Percentiles rank a stretch among this genome's conserved stretches.
Conservation (phyloP, 1,140 invertebrate species). For the Diplogasteroides magnus region DNA sequence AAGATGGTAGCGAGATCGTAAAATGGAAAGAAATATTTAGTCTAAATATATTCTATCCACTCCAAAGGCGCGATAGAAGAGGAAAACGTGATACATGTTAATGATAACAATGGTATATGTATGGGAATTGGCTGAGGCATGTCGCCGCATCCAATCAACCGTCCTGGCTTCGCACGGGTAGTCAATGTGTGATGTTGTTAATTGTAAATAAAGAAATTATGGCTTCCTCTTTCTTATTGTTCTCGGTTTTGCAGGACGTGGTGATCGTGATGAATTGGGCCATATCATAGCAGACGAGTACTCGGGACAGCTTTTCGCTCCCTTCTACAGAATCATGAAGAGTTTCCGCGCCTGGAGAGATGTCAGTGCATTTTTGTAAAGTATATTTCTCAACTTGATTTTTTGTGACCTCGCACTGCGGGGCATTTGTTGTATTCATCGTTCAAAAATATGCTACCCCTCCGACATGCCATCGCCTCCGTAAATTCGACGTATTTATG, state of each 20-base stretch:
- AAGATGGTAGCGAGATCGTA: no score
- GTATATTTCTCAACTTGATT: background rate
- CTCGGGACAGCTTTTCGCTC: slow-evolving; percentile 33
- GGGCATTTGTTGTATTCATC: background rate
- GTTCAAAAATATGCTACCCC: background rate
- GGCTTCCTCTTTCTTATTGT: no score
- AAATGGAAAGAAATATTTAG: no score
- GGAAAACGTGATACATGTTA: no score
- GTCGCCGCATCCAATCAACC: background rate
- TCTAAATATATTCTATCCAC: no score
- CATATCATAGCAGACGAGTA: slow-evolving; percentile 37
- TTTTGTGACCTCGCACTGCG: background rate
- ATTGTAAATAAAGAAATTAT: background rate
- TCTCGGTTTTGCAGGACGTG: slow-evolving; percentile 18
- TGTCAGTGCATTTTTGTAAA: slow-evolving; percentile 23
- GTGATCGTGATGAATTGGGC: slow-evolving; percentile 38
- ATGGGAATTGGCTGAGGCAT: background rate
- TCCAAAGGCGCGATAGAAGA: no score
- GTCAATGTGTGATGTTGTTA: background rate
- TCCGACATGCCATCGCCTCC: background rate
- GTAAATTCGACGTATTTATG: background rate
- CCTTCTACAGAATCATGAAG: slow-evolving; percentile 42
- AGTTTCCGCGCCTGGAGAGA: slow-evolving; percentile 39
- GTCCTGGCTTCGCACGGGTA: background rate
- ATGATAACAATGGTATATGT: no score